These are phyloP conservation scores for Rhinopomastus cyanomelas DNA, from an alignment of 2,113 vertebrate genomes.

Conservation along the genomic window DNA sequence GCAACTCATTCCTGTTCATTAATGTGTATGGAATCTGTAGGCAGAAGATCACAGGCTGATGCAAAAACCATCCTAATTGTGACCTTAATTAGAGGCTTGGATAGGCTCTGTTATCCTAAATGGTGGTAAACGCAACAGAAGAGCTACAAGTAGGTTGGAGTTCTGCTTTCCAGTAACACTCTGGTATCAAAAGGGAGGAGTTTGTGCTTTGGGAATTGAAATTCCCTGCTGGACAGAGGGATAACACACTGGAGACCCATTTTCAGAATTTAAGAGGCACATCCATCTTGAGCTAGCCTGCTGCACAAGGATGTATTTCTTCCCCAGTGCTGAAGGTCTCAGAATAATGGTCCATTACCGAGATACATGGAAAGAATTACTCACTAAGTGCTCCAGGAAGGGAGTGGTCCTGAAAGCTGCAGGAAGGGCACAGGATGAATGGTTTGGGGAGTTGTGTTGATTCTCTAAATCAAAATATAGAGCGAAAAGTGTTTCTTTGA, in stretches of 20 bases:
- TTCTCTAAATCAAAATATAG: background rate
- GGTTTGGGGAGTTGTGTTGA: background rate
- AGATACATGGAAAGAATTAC: background rate
- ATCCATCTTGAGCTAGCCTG: background rate
- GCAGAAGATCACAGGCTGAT: background rate
- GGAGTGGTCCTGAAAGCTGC: background rate
- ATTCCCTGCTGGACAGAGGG: background rate
- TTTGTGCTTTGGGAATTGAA: background rate
- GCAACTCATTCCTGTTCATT: no score
- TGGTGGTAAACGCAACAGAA: background rate
- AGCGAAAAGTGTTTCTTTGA: background rate
- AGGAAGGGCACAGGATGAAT: background rate
- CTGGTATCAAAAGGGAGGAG: background rate
- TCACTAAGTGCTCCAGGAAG: background rate
- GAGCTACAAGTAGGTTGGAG: background rate
- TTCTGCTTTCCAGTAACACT: background rate
- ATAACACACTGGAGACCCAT: background rate
- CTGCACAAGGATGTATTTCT: background rate
- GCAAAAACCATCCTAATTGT: accelerated
- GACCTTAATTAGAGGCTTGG: background rate
- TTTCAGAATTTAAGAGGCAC: conserved; percentile 10
- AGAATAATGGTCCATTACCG: background rate
- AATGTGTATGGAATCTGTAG: accelerated
- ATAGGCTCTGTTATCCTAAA: background rate
- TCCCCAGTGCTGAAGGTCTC: conserved; percentile 23